These are phyloP conservation scores for Bombus confusus DNA, from an alignment of 1,140 invertebrate genomes.

Conservation along the genomic window DNA sequence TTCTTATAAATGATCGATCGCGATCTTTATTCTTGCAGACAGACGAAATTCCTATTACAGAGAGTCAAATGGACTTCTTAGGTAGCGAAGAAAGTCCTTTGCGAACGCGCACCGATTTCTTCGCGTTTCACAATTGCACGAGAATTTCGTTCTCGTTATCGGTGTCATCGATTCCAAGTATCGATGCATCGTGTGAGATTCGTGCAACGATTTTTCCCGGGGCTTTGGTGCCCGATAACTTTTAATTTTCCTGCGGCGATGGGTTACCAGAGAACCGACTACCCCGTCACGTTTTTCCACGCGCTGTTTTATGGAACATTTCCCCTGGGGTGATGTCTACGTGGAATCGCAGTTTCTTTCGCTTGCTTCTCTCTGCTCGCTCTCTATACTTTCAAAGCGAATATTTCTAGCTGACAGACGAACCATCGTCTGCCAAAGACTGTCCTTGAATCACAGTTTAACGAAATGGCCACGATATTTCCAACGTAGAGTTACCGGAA, in stretches of 20 bases:
- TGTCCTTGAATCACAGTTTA: neutral
- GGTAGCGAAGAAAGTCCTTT: no score
- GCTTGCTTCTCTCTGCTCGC: neutral
- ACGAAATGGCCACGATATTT: neutral
- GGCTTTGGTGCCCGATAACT: conserved; percentile 13
- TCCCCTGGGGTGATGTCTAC: neutral
- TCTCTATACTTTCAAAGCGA: conserved; percentile 2
- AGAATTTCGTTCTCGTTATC: neutral
- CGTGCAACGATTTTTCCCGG: neutral
- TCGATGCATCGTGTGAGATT: neutral
- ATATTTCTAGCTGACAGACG: conserved; percentile 3
- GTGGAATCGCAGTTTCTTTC: neutral
- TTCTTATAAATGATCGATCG: neutral
- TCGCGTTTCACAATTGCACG: neutral
- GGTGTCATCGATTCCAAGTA: neutral
- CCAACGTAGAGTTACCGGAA: no score
- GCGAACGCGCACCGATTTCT: neutral
- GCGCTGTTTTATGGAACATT: conserved; percentile 24
- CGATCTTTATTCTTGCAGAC: neutral
- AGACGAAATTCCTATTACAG: neutral
- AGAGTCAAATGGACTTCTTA: neutral
- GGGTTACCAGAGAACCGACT: conserved; percentile 4
- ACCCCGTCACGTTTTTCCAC: neutral
- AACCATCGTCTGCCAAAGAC: neutral
- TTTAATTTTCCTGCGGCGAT: conserved; percentile 38